These are phyloP conservation scores for Magallana gigas DNA, from an alignment of 1,140 invertebrate species.

Conservation along the genomic window DNA sequence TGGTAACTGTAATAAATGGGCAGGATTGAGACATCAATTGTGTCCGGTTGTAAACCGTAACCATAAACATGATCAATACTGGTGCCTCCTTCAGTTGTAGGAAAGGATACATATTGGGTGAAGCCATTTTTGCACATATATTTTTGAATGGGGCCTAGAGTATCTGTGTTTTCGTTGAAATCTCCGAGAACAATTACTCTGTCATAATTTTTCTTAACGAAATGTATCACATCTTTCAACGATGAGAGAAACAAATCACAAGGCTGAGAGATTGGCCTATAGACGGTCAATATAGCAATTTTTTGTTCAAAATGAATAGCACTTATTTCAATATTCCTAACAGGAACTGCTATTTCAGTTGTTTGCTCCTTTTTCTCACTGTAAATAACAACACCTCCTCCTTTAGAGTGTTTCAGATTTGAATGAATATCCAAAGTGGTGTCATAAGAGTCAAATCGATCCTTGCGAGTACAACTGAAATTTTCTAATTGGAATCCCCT, in stretches of 20 bases:
- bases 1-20: not conserved
- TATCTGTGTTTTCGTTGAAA: constrained; percentile 39
- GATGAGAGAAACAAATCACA: not conserved
- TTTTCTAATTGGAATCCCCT: not conserved
- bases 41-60: constrained; percentile 1
- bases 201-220: not conserved
- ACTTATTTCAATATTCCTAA: not conserved
- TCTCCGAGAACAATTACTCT: constrained; percentile 30
- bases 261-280: constrained; percentile 5
- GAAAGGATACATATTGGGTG: not conserved
- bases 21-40: not conserved
- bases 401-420: constrained; percentile 5
- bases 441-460: constrained; percentile 26
- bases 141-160: constrained; percentile 11
- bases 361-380: not conserved
- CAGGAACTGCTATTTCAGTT: not conserved
- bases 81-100: constrained; percentile 45
- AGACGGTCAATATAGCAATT: not conserved
- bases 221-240: not conserved
- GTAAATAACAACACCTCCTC: constrained; percentile 7
- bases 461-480: not conserved
- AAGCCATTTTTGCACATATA: constrained; percentile 25
- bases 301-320: not conserved
- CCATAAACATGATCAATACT: not conserved
- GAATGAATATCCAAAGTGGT: not conserved